Base-by-base conservation (phyloP, 2,888 invertebrate species). In the Atrina japonica region DNA sequence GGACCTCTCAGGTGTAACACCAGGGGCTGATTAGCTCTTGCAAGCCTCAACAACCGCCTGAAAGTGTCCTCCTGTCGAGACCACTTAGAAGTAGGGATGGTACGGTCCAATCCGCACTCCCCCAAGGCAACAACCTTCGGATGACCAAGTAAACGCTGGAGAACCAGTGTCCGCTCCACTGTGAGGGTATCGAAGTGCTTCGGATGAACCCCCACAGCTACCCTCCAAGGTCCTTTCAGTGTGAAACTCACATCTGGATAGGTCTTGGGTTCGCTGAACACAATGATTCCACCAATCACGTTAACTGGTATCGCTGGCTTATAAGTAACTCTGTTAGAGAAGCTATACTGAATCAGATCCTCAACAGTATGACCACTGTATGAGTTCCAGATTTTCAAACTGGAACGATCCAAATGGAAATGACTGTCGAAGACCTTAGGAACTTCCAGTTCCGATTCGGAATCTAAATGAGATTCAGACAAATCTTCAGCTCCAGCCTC, bases 1-100 rank as follows among this genome's bases (percentile, higher is more conserved):
- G 45, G 45, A 18, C 61, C 49, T 14, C 61, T 25, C n/a, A 47
- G 25, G 49, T 61, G 50, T 23, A 49, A 47, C 23, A 61, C 61
- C 25, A 61, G 18, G 9, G 49, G 49, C 21, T 49, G 47, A 7
- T 18, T 5, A 14, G 35, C 18, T 27, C 49, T 47, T 9, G 35
- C 35, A 21, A 61, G 35, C 16, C 18, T 25, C 18, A 60, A 25
- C 23, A 45, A 14, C 23, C n/a, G 41, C 25, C 25, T 18, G n/a
- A 60, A 60, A 7, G 43, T 16, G 16, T 60, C 60, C n/a, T 47
- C 47, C 60, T 47, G 60, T 1, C n/a, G 49, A 16, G 49, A 21
- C 47, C 61, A 61, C 16, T 61, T 18, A 21, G 18, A 14, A 14
- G 21, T 25, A n/a, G 47, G 25, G n/a, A 47, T 27, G 21, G 18